phyloP scores from a whole-genome alignment of 2,888 invertebrate species.

The Drosophila crucigera region DNA sequence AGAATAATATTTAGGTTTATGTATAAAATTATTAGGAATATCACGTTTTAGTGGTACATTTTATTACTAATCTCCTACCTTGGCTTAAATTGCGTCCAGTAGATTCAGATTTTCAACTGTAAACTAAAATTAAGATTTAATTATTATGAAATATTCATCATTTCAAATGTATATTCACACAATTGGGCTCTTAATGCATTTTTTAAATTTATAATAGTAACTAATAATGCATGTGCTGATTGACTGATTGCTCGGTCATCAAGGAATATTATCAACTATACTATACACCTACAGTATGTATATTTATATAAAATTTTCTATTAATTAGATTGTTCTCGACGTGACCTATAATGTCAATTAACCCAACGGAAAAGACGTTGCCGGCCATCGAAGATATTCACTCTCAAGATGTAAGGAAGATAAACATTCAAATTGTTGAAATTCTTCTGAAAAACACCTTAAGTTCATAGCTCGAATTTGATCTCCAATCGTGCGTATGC shows the following conservation, averaged over 20 bases:
- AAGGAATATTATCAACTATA: neutral
- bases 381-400: neutral
- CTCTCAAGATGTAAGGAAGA: neutral
- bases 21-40: neutral
- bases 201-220: constrained; percentile 39
- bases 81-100: neutral
- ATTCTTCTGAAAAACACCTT: neutral
- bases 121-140: neutral
- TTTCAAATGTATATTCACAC: neutral
- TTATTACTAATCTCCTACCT: neutral
- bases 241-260: neutral
- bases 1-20: neutral
- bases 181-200: constrained; percentile 33
- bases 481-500: neutral
- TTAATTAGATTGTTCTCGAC: neutral
- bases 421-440: neutral
- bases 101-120: neutral
- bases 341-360: neutral
- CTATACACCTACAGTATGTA: neutral
- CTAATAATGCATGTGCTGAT: neutral
- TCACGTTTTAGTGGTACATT: neutral
- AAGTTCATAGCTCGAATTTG: neutral
- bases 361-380: neutral
- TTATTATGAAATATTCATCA: constrained; percentile 1
- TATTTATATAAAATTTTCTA: neutral